These are phyloP conservation scores for Sciurus niger DNA, from an alignment of 2,113 vertebrate genomes.

Conservation along the genomic window DNA sequence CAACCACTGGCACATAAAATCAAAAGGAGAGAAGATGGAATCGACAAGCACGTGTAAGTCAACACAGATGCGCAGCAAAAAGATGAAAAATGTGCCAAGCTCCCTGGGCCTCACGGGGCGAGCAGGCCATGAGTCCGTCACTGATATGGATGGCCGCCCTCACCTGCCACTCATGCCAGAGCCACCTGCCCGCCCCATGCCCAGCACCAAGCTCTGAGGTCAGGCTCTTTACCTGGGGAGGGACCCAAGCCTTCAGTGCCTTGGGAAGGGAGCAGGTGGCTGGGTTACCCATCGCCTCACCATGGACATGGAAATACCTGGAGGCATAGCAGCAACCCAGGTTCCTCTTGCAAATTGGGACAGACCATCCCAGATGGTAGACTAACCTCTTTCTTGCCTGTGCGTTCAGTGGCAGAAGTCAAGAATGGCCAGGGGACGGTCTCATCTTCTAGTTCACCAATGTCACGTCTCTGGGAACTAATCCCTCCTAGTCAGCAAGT, in stretches of 20 bases:
- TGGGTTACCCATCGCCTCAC: not conserved
- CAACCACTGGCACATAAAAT: not conserved
- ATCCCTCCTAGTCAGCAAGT: not conserved
- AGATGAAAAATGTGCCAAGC: not conserved
- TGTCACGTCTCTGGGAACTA: not conserved
- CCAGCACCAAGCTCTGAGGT: not conserved
- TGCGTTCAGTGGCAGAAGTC: not conserved
- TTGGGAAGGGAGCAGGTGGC: not conserved
- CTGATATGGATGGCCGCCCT: rapidly evolving
- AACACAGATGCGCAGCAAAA: rapidly evolving
- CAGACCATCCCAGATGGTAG: not conserved
- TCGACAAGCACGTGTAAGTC: not conserved
- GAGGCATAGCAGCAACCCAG: not conserved
- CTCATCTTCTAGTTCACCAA: not conserved
- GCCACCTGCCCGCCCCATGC: rapidly evolving
- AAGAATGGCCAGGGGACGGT: not conserved
- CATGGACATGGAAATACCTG: not conserved
- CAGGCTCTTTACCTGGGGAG: not conserved
- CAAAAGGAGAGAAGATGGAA: not conserved
- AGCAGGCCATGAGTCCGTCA: not conserved
- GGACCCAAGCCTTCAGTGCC: not conserved
- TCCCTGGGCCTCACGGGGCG: not conserved
- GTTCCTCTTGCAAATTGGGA: not conserved
- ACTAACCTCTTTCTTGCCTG: not conserved
- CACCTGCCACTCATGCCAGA: not conserved